A percentile compares a stretch with the other conserved stretches of the same genome.
Conservation (phyloP, 2,113 vertebrate genomes). For the Pardalotus punctatus region DNA sequence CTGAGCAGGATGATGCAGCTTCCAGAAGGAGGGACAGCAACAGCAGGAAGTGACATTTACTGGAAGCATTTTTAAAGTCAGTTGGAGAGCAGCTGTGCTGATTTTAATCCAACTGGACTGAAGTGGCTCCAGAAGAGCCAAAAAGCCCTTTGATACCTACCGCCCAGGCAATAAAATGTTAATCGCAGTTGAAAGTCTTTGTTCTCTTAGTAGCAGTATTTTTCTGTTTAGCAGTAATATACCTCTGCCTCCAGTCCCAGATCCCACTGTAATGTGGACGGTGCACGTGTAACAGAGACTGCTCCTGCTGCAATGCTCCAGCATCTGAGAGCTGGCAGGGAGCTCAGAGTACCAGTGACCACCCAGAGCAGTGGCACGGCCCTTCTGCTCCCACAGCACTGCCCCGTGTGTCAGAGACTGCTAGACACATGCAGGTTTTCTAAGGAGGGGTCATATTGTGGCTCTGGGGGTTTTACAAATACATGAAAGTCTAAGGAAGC, state of each 20-base stretch:
- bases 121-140: conserved; percentile 38
- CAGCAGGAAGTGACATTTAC: conserved; percentile 22
- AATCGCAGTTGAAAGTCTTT: conserved; percentile 39
- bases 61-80: conserved; percentile 25
- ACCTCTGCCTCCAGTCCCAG: background rate
- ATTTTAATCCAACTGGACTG: conserved; percentile 35
- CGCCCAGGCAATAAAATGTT: conserved; percentile 15
- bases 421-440: background rate
- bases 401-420: background rate
- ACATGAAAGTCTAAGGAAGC: background rate
- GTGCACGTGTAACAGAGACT: background rate
- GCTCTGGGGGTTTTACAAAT: background rate
- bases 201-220: background rate
- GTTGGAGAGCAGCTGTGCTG: conserved; percentile 58
- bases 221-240: background rate
- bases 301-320: background rate
- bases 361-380: background rate
- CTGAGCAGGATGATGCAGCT: background rate
- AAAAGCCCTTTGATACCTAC: conserved; percentile 41
- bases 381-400: background rate
- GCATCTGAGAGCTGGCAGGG: background rate
- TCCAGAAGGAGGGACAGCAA: background rate
- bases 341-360: background rate
- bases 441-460: background rate
- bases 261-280: rapidly evolving